Percentiles rank a stretch among this genome's conserved stretches.
These are phyloP conservation scores for Siniperca undulata DNA, from an alignment of 2,797 vertebrate genomes.

Conservation along the genomic window DNA sequence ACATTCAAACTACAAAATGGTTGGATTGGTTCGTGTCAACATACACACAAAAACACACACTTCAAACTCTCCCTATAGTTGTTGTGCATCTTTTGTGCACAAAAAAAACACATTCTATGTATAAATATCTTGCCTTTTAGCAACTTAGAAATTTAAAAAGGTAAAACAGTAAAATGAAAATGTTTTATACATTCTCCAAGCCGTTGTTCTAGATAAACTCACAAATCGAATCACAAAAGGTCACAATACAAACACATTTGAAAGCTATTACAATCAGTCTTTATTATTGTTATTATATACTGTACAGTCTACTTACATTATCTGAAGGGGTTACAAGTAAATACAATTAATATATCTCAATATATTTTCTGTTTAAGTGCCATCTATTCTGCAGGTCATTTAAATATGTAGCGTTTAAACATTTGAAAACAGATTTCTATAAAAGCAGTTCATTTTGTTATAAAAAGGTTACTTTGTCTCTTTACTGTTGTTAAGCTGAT, in stretches of 20 bases:
- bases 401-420: conserved; percentile 46
- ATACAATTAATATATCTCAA: conserved; percentile 58
- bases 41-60: neutral
- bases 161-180: neutral
- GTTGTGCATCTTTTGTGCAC: neutral
- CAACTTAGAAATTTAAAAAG: neutral
- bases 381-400: conserved; percentile 52
- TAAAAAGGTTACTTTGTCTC: conserved; percentile 48
- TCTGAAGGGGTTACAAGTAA: conserved; percentile 50
- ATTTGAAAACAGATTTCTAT: conserved; percentile 54
- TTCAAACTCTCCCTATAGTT: conserved; percentile 4
- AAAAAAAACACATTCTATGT: neutral
- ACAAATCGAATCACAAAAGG: conserved; percentile 6
- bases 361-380: conserved; percentile 46
- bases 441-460: conserved; percentile 67
- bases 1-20: conserved; percentile 41
- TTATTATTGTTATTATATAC: conserved; percentile 67
- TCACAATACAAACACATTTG: conserved; percentile 14
- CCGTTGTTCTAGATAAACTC: too few relatives aligned
- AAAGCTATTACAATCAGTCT: conserved; percentile 57
- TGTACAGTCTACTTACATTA: conserved; percentile 68
- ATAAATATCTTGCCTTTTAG: conserved; percentile 4
- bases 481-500: conserved; percentile 46
- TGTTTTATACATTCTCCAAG: neutral
- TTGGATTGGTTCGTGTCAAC: conserved; percentile 9